Evolutionary conservation across 2,888 invertebrate species (phyloP), one percentile per base, ranked within the genome.

Genomic region (Odontocerum albicorne): DNA sequence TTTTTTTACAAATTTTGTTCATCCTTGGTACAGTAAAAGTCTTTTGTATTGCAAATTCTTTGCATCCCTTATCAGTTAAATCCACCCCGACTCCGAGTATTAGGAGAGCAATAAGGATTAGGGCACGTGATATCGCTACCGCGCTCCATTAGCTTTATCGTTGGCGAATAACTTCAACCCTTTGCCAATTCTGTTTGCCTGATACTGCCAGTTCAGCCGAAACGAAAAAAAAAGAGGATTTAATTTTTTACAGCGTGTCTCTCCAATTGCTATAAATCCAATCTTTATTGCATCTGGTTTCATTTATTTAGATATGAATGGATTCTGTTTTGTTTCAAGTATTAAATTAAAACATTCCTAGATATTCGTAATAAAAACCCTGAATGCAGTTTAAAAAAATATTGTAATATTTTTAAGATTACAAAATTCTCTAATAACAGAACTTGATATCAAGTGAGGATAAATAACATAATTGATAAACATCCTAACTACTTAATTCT

Each of bases 131-230:
- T 60, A 60, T 54, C 60, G 35, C 38, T 33, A 16, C 51, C 38
- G 33, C 51, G 53, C 49, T 44, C 60, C 60, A 60, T 60, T 60
- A 60, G 60, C 46, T 55, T 57, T 60, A 60, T 60, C 60, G 39
- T 52, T 12, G 22, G 35, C 33, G 46, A 49, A 55, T 60, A 55
- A 57, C 36, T 60, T 60, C 52, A 49, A 57, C 60, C 60, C 60
- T 55, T 55, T 57, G 33, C 49, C 39, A 21, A 57, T 47, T 44
- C 51, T 39, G 36, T 35, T 40, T 15, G 21, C 45, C 53, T 35
- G 50, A 32, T 39, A 19, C 35, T n/a, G n/a, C n/a, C n/a, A n/a
- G n/a, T 42, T 10, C 13, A 15, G 17, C 10, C 16, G 12, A 44
- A 17, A 8, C 13, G 15, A 15, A 17, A 40, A 32, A 19, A 35